These are phyloP conservation scores for Leptogaster cylindrica DNA, from an alignment of 2,888 invertebrate genomes.

Conservation along the genomic window DNA sequence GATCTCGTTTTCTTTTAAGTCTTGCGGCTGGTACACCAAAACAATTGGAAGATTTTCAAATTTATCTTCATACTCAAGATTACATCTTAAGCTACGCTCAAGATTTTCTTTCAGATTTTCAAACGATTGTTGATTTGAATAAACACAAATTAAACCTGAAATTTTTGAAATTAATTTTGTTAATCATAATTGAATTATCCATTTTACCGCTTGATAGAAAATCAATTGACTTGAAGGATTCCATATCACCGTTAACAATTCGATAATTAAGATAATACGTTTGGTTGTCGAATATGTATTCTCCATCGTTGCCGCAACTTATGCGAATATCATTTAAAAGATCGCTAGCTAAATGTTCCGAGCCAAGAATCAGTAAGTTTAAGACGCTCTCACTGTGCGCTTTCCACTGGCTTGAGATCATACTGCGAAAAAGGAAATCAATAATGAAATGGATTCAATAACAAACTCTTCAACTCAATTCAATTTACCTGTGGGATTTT, in stretches of 20 bases:
- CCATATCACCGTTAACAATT: conserved; percentile 87
- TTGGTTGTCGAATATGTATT: conserved; percentile 80
- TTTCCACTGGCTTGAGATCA: conserved; percentile 55
- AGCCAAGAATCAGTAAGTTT: conserved; percentile 87
- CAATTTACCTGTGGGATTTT: conserved; percentile 67
- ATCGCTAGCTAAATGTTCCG: conserved; percentile 84
- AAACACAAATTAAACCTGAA: conserved; percentile 82
- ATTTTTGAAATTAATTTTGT: background rate
- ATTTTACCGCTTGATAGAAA: conserved; percentile 85
- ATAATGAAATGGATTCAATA: background rate
- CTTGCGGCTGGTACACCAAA: conserved; percentile 84
- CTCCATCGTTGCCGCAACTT: conserved; percentile 83
- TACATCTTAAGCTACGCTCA: conserved; percentile 87
- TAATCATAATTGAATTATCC: conserved; percentile 19
- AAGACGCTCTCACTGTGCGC: conserved; percentile 62
- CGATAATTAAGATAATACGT: conserved; percentile 84
- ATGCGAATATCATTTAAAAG: conserved; percentile 84
- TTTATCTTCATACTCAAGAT: conserved; percentile 89
- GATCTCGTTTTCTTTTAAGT: conserved; percentile 85
- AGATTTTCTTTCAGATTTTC: conserved; percentile 90
- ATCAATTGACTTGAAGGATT: conserved; percentile 82
- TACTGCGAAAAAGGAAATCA: conserved; percentile 45
- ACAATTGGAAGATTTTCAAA: conserved; percentile 89
- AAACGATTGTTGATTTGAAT: conserved; percentile 88
- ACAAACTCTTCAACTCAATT: conserved; percentile 9